Base-by-base conservation (phyloP, 2,888 invertebrate genomes). In the Platypus cylindrus region DNA sequence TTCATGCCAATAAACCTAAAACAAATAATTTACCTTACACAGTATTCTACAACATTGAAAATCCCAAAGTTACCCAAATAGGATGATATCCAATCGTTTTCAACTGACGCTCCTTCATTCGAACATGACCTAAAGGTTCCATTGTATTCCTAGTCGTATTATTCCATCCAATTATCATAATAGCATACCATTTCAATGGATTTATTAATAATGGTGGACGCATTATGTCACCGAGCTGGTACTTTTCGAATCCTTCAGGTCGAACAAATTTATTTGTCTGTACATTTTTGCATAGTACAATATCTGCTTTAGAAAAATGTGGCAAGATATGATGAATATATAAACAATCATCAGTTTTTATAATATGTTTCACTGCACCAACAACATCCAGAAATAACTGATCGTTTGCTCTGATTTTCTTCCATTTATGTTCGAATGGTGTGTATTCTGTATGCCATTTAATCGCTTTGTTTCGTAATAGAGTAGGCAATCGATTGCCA, bases 51-150 rank as follows among this genome's bases (percentile, higher is more conserved):
- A 13, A n/a, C n/a, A 11, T 11, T 9, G 15, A 8, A 28, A 27
- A 30, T 27, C 15, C 30, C 7, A 30, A 36, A 24, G 7, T 62
- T 64, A 77, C 77, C 61, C 72, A 48, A 37, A 65, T 57, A 7
- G 71, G 64, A 50, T 60, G 61, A 51, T 70, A 78, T 20, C 77
- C 77, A 36, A 83, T 54, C 32, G 64, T 54, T 45, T 62, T 52
- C 12, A 85, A 60, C 48, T 82, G 81, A 37, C 70, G 64, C 9
- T 75, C 41, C 62, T 82, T 82, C 51, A 70, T 62, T n/a, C 58
- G 49, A 39, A 71, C 63, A 13, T 65, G 62, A 8, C 83, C 83
- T 24, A 71, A 66, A 5, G 68, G 64, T 16, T 49, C 53, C 18
- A 62, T 51, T 12, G 65, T 64, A 16, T 66, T 63, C 32, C 68